Evolutionary conservation across 92 coral and sea anemone species (phyloP), one percentile per base, ranked within the genome.

Genomic region (Montipora capitata): DNA sequence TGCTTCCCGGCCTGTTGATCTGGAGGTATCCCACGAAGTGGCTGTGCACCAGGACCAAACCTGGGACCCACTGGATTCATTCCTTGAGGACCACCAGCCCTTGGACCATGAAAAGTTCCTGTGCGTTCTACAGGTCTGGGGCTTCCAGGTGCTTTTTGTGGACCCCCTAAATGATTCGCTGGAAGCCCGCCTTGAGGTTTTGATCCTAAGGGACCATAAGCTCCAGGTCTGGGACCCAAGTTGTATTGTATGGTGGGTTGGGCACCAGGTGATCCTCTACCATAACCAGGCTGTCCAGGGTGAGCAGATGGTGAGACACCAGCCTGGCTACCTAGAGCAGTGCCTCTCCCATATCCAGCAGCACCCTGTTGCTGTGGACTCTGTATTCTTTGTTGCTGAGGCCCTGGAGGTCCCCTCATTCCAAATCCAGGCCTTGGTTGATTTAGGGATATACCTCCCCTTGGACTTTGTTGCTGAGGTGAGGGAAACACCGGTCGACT

Each of bases 391-490:
- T 76, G 66, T 41, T 90, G 94, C 15, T 72, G 69, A 16, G 91
- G 87, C 68, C 81, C 90, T 61, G 68, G 77, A 40, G 94, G 77
- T 38, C 94, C 93, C 10, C 68, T 88, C 35, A 67, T 62, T n/a
- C 84, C 93, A 78, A 72, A 90, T 39, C 75, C 84, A 45, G 86
- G 90, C 54, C 94, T 72, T 42, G 82, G 91, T 63, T 90, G 94
- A 40, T 79, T 83, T 58, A 79, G 91, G 18, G 82, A 4, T 20
- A 84, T 42, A 9, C 87, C 89, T 72, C 78, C 92, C 38, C 96
- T 83, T 13, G 94, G 94, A 39, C 94, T 90, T 13, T 68, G 94
- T 62, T 93, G 95, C 18, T 92, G 96, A 18, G 96, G 85, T 65
- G 78, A 82, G 48, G 87, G 79, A 12, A 83, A 71, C 41, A 39